phyloP scores from a whole-genome alignment of 2,113 vertebrate species.

The Pteropus alecto region DNA sequence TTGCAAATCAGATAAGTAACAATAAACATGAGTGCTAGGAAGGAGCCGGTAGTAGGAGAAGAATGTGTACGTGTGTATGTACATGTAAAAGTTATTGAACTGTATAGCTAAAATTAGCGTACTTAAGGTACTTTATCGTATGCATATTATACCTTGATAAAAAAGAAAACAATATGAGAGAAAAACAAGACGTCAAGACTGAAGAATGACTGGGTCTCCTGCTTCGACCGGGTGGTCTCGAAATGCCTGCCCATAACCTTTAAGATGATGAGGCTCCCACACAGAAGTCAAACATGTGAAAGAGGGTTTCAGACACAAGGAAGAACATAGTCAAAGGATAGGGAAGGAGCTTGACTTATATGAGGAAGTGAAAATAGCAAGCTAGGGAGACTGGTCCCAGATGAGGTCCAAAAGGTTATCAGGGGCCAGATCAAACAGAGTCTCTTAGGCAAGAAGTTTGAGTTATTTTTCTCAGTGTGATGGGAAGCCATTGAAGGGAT shows the following conservation, averaged over 20 bases:
- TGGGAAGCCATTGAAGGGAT: slow-evolving; percentile 1
- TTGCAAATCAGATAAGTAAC: not conserved
- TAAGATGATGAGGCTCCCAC: not conserved
- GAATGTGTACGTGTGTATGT: not conserved
- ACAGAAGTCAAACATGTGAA: slow-evolving; percentile 19
- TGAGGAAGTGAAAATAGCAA: slow-evolving; percentile 77
- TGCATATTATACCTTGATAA: not conserved
- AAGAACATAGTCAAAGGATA: slow-evolving; percentile 43
- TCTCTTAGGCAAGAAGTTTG: slow-evolving; percentile 50
- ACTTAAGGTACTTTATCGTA: not conserved
- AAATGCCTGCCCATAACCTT: not conserved
- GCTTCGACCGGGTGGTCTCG: not conserved
- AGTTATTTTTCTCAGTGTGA: slow-evolving; percentile 38
- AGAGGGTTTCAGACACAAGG: slow-evolving; percentile 46
- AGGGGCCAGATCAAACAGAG: slow-evolving; percentile 66
- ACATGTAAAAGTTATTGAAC: not conserved
- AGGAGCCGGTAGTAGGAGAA: not conserved
- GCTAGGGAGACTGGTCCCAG: slow-evolving; percentile 56
- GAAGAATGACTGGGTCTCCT: not conserved
- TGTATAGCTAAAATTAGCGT: not conserved
- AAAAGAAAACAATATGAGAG: not conserved
- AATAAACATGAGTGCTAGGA: not conserved
- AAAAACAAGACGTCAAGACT: not conserved
- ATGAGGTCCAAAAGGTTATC: slow-evolving; percentile 64
- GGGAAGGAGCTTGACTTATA: slow-evolving; percentile 57